Percentiles rank a stretch among this genome's conserved stretches.
Evolutionary conservation across 2,888 invertebrate genomes (phyloP).

Genomic region (Clitarchus hookeri): DNA sequence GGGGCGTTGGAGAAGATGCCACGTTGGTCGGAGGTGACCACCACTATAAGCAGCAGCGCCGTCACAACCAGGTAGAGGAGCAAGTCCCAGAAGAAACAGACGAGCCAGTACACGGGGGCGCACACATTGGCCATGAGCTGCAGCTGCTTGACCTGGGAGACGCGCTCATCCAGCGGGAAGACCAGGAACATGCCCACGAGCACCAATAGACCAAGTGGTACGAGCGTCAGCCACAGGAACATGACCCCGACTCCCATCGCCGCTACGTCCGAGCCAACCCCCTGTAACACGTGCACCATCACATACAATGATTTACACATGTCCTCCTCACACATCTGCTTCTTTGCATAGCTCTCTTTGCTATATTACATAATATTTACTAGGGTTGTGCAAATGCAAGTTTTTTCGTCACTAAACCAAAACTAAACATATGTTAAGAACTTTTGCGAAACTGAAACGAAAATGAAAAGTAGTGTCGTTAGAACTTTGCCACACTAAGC

Average conservation of each 20-base stretch:
- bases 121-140: conserved; percentile 71
- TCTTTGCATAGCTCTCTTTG: too few relatives aligned
- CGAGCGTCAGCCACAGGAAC: conserved; percentile 51
- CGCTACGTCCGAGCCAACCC: background rate
- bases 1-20: conserved; percentile 26
- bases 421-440: too few relatives aligned
- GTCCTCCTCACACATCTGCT: too few relatives aligned
- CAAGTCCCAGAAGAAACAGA: conserved; percentile 63
- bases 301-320: background rate
- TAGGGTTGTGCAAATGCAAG: too few relatives aligned
- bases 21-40: conserved; percentile 42
- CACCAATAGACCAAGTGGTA: conserved; percentile 54
- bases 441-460: too few relatives aligned
- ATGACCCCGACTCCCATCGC: background rate
- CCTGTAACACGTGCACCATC: background rate
- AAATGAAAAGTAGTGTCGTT: too few relatives aligned
- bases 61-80: conserved; percentile 47
- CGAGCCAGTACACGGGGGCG: conserved; percentile 65
- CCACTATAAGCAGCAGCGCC: conserved; percentile 48
- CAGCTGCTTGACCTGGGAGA: conserved; percentile 65
- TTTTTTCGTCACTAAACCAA: too few relatives aligned
- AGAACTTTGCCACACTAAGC: too few relatives aligned
- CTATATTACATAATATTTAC: too few relatives aligned
- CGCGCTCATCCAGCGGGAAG: conserved; percentile 67
- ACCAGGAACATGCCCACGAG: conserved; percentile 60